These are phyloP conservation scores for Clunio marinus DNA, from an alignment of 2,888 invertebrate species.

Conservation along the genomic window DNA sequence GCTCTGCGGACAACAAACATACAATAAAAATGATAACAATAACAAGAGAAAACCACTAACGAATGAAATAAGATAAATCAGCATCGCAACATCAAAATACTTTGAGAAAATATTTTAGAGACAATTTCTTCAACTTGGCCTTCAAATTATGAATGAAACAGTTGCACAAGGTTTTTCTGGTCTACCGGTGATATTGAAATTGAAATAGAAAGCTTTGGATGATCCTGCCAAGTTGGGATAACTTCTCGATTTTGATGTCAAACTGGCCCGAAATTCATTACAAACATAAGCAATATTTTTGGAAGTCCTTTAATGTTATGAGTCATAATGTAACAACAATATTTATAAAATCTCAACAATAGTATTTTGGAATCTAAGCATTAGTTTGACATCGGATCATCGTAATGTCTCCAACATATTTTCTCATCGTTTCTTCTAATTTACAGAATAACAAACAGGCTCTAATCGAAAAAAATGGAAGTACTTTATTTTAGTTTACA, in stretches of 20 bases:
- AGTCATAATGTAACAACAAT: too few relatives aligned
- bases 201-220: too few relatives aligned
- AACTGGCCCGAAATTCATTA: too few relatives aligned
- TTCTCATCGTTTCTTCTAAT: conserved; percentile 28
- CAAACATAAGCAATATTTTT: too few relatives aligned
- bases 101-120: conserved; percentile 9
- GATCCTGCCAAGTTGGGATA: neutral
- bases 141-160: too few relatives aligned
- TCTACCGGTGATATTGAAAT: too few relatives aligned
- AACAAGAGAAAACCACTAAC: conserved; percentile 15
- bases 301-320: too few relatives aligned
- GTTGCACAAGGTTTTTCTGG: too few relatives aligned
- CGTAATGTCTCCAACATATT: neutral
- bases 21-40: conserved; percentile 35
- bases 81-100: conserved; percentile 34
- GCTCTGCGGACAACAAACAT: conserved; percentile 24
- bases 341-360: too few relatives aligned
- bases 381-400: neutral
- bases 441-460: conserved; percentile 39
- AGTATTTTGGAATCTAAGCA: neutral
- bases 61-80: conserved; percentile 30
- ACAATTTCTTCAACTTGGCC: too few relatives aligned
- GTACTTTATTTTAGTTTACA: conserved; percentile 35
- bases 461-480: conserved; percentile 22
- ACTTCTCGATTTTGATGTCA: neutral